Evolutionary conservation across 2,888 invertebrate species (phyloP).

Genomic region (Therioaphis trifolii): DNA sequence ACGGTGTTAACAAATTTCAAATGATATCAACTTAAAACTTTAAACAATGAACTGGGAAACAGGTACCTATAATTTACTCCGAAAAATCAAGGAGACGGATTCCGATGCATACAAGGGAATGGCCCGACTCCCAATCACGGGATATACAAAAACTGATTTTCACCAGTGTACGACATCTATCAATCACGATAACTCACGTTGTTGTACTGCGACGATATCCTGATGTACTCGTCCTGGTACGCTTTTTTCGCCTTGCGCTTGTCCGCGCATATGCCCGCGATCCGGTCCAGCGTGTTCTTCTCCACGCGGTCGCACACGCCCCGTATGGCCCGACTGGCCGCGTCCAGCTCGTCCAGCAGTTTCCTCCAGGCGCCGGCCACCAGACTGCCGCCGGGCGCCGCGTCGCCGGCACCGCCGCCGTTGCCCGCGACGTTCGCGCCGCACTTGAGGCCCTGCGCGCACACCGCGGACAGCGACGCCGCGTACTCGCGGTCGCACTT

Average conservation of each 20-base stretch:
- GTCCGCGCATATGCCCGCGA: slow-evolving; percentile 84
- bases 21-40: too few relatives aligned
- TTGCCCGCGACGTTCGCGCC: slow-evolving; percentile 80
- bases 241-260: slow-evolving; percentile 86
- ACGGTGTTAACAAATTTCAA: too few relatives aligned
- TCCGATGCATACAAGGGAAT: too few relatives aligned
- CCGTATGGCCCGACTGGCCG: slow-evolving; percentile 54
- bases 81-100: too few relatives aligned
- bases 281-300: slow-evolving; percentile 82
- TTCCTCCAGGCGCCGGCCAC: slow-evolving; percentile 79
- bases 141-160: too few relatives aligned
- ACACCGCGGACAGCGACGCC: slow-evolving; percentile 82
- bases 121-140: too few relatives aligned
- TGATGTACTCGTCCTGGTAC: slow-evolving; percentile 89
- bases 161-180: too few relatives aligned
- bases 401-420: slow-evolving; percentile 83
- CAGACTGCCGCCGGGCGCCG: slow-evolving; percentile 81
- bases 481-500: slow-evolving; percentile 94
- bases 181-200: too few relatives aligned
- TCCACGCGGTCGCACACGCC: slow-evolving; percentile 77
- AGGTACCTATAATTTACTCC: too few relatives aligned
- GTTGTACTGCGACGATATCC: slow-evolving; percentile 83
- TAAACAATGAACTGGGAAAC: too few relatives aligned
- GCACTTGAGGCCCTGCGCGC: slow-evolving; percentile 85
- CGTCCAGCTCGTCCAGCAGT: slow-evolving; percentile 89